Evolutionary conservation across 1,140 invertebrate species (phyloP).

Genomic region (Augochlora pura): DNA sequence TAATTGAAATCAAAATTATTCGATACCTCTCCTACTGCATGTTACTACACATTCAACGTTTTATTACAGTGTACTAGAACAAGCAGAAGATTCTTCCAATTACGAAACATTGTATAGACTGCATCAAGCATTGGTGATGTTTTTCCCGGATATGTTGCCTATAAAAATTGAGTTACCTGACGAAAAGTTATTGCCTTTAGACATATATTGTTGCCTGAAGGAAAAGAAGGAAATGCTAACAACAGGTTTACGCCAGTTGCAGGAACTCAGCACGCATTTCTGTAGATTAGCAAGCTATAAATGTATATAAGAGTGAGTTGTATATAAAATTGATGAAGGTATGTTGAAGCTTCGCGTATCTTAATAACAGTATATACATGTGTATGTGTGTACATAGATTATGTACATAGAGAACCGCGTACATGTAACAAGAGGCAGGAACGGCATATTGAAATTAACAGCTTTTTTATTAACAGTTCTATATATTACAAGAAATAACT

Average conservation of each 20-base stretch:
- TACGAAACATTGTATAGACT: conserved; percentile 60
- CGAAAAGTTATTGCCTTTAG: conserved; percentile 57
- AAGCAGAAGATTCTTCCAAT: conserved; percentile 49
- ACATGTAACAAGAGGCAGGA: background rate
- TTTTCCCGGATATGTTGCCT: conserved; percentile 49
- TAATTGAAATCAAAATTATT: conserved; percentile 30
- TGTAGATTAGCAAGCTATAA: conserved; percentile 61
- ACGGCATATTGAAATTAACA: background rate
- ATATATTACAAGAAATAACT: conserved; percentile 36
- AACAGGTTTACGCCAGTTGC: conserved; percentile 70
- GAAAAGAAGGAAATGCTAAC: conserved; percentile 60
- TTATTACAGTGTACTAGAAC: conserved; percentile 56
- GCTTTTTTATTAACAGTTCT: conserved; percentile 39
- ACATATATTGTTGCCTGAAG: conserved; percentile 73
- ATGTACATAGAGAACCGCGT: background rate
- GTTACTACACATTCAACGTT: background rate
- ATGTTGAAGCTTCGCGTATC: background rate
- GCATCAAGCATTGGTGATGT: conserved; percentile 63
- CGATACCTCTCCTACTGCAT: background rate
- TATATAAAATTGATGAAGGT: background rate
- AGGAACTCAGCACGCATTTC: conserved; percentile 71
- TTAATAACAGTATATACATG: background rate
- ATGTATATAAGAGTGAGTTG: conserved; percentile 29
- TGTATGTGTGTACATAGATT: too few species aligned
- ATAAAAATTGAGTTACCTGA: background rate